Conservation (phyloP, 2,888 invertebrate genomes). For the Eulithis testata region DNA sequence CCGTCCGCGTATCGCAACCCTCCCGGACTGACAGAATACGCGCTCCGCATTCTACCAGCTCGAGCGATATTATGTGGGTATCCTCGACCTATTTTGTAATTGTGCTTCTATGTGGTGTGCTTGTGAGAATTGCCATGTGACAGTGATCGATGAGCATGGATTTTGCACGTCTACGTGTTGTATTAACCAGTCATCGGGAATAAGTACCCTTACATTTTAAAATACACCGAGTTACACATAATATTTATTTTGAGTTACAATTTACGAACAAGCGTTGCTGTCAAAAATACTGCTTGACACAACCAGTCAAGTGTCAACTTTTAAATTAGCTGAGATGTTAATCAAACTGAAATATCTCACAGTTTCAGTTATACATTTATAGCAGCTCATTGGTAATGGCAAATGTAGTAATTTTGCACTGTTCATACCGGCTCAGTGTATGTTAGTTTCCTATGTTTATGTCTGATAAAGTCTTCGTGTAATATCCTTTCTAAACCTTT, state of each 20-base stretch:
- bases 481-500: too few relatives aligned
- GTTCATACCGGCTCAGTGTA: too few relatives aligned
- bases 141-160: constrained; percentile 34
- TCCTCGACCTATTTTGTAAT: constrained; percentile 39
- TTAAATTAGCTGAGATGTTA: constrained; percentile 5
- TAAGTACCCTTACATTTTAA: constrained; percentile 7
- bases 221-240: background rate
- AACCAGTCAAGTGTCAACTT: constrained; percentile 7
- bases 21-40: constrained; percentile 13
- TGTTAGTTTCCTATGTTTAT: too few relatives aligned
- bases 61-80: constrained; percentile 18
- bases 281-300: background rate
- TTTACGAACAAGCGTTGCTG: background rate
- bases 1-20: constrained; percentile 15
- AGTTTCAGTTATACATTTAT: too few relatives aligned
- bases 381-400: too few relatives aligned
- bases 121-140: constrained; percentile 63
- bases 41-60: constrained; percentile 13
- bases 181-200: constrained; percentile 9
- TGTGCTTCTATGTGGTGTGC: constrained; percentile 47
- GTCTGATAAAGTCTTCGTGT: too few relatives aligned
- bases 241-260: background rate
- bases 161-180: constrained; percentile 2
- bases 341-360: too few relatives aligned
- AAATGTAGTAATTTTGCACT: too few relatives aligned